Evolutionary conservation across 92 coral and sea anemone species (phyloP).

Genomic region (Micromussa lordhowensis): DNA sequence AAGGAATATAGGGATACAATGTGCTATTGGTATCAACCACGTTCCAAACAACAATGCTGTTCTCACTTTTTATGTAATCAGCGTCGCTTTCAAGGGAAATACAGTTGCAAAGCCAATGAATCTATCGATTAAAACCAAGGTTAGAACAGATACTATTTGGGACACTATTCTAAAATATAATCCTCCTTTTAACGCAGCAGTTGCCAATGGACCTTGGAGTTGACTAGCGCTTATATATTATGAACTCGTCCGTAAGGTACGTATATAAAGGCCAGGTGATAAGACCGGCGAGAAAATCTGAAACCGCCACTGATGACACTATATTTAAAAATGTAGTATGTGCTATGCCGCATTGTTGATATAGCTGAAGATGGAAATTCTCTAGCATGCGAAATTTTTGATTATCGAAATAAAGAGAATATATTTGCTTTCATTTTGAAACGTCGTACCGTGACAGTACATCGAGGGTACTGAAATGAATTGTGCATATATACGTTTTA

Average conservation of each 20-base stretch:
- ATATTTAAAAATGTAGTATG: no score
- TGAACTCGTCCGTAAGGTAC: neutral
- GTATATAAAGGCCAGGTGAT: neutral
- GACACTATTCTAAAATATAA: neutral
- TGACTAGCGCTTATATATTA: neutral
- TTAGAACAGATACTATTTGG: neutral
- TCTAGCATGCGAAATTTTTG: no score
- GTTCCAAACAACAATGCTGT: neutral
- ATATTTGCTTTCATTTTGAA: no score
- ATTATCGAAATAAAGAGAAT: no score
- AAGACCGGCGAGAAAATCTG: slow-evolving; percentile 3
- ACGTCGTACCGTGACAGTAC: no score
- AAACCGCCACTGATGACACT: no score
- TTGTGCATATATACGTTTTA: no score
- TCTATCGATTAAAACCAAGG: slow-evolving; percentile 22
- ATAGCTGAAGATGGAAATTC: no score
- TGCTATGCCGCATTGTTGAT: no score
- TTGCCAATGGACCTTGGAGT: neutral
- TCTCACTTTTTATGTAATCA: slow-evolving; percentile 7
- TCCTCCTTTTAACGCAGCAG: neutral
- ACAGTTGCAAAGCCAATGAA: neutral
- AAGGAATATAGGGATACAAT: neutral
- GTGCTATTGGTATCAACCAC: neutral
- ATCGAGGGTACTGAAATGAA: no score
- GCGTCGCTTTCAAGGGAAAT: neutral